phyloP scores from a whole-genome alignment of 2,888 invertebrate genomes.

The Deilephila porcellus region DNA sequence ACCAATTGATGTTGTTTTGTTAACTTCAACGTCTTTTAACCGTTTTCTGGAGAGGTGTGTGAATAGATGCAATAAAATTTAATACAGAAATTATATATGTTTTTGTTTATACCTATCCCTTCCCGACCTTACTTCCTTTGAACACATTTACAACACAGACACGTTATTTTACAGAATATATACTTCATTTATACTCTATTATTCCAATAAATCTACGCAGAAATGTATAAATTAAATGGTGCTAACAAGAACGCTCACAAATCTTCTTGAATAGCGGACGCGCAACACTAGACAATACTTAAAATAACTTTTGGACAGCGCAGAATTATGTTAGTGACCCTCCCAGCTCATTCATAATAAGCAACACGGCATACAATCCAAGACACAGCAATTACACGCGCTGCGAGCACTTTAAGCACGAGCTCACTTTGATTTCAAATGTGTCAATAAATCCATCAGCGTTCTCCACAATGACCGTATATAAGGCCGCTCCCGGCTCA shows the following conservation, averaged over 20 bases:
- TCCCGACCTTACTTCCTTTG: background rate
- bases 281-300: conserved; percentile 24
- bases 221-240: background rate
- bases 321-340: conserved; percentile 23
- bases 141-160: background rate
- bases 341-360: conserved; percentile 21
- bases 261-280: conserved; percentile 14
- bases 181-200: too few species aligned
- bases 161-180: background rate
- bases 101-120: conserved; percentile 7
- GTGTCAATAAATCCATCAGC: conserved; percentile 69
- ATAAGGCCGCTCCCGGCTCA: conserved; percentile 53
- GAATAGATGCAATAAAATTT: conserved; percentile 86
- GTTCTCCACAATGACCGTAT: conserved; percentile 53
- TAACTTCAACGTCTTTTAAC: conserved; percentile 73
- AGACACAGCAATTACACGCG: conserved; percentile 26
- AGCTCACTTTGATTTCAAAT: conserved; percentile 31
- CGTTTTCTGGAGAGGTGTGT: conserved; percentile 83
- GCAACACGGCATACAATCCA: conserved; percentile 20
- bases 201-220: background rate
- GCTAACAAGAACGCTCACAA: conserved; percentile 21
- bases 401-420: conserved; percentile 4
- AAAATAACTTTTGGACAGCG: conserved; percentile 24
- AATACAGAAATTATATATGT: conserved; percentile 74
- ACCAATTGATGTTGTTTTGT: conserved; percentile 50